A percentile compares a stretch with the other conserved stretches of the same genome.
These are phyloP conservation scores for Noctua janthina DNA, from an alignment of 2,888 invertebrate genomes.

Conservation along the genomic window DNA sequence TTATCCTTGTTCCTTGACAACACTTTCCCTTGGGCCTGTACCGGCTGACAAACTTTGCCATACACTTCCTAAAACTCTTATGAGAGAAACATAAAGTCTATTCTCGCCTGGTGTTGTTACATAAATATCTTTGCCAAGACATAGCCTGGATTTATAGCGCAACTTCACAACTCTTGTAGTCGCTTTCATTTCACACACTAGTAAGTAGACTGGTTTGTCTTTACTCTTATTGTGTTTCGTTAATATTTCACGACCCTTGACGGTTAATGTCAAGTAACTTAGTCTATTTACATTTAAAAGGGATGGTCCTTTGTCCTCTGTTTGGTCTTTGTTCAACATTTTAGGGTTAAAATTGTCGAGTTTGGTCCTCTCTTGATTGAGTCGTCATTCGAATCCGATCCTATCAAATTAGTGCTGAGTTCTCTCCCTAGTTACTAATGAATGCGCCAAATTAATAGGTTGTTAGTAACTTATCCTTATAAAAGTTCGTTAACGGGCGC, in stretches of 20 bases:
- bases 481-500: slow-evolving; percentile 49
- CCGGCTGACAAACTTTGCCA: slow-evolving; percentile 65
- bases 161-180: slow-evolving; percentile 86
- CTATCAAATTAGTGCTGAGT: slow-evolving; percentile 49
- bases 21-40: slow-evolving; percentile 85
- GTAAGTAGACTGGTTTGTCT: slow-evolving; percentile 78
- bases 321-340: slow-evolving; percentile 61
- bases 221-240: slow-evolving; percentile 71
- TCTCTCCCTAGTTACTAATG: slow-evolving; percentile 55
- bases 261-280: slow-evolving; percentile 65
- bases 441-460: slow-evolving; percentile 56
- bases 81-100: slow-evolving; percentile 50
- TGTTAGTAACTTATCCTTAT: slow-evolving; percentile 59
- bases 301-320: slow-evolving; percentile 59
- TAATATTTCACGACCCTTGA: slow-evolving; percentile 66
- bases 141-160: slow-evolving; percentile 82
- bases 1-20: slow-evolving; percentile 89
- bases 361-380: slow-evolving; percentile 26
- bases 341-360: slow-evolving; percentile 36
- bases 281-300: slow-evolving; percentile 66
- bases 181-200: slow-evolving; percentile 85
- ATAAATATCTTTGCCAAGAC: slow-evolving; percentile 64
- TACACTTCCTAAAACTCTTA: slow-evolving; percentile 65
- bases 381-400: slow-evolving; percentile 43
- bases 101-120: slow-evolving; percentile 49